Evolutionary conservation across 1,140 invertebrate species (phyloP), one percentile per base, ranked within the genome.

Genomic region (Leguminivora glycinivorella): DNA sequence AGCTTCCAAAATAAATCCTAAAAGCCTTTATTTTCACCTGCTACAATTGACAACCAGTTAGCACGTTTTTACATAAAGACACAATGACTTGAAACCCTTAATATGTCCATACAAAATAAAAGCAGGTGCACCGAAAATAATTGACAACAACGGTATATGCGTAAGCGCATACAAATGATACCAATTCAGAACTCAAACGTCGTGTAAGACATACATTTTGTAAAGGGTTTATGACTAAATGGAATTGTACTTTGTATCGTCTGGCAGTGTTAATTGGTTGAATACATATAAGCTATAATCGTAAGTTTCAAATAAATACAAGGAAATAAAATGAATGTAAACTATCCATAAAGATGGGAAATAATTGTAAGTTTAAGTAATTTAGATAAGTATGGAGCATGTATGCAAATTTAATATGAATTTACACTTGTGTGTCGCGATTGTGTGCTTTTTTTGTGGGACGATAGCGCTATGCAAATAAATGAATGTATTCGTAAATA

Each of bases 71-170:
- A 22, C 47, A 52, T 52, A 52, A 52, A 52, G 47, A 52, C n/a
- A 52, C 47, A 52, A 52, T 52, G 47, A 52, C 47, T 52, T 2
- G 2, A n/a, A 43, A 19, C 2, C 43, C 6, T 47, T 52, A 52
- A 52, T 52, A 52, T 52, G 47, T 22, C 47, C 47, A 22, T 22
- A 52, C 19, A 71, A 68, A 52, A 70, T 19, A 70, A 68, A 67
- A 52, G 47, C 47, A 52, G 47, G 47, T 52, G 47, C 47, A 52
- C 47, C 47, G 19, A 52, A 52, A 52, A 52, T 52, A 52, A 52
- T 52, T 52, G 47, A 52, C 47, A 52, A 52, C 47, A 52, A 52
- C 47, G 47, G 47, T 17, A 52, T 19, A 22, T 52, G 19, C 6
- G 17, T 52, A 52, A 3, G 47, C 47, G 47, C 19, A 22, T 17